Conservation (phyloP, 2,888 invertebrate genomes). For the Catocala sponsa region DNA sequence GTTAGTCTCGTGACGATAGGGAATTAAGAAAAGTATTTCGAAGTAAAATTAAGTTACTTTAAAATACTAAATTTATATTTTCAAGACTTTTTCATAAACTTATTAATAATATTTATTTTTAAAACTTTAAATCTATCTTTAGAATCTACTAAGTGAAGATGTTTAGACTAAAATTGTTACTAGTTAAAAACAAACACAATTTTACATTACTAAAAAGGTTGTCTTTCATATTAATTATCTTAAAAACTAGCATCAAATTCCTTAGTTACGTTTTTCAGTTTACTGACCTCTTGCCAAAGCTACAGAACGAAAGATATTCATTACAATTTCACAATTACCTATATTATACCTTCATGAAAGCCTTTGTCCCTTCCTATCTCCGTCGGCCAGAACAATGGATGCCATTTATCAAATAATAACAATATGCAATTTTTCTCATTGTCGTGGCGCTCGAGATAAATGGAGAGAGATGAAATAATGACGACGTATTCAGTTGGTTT, state of each 20-base stretch:
- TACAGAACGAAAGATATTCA: slow-evolving; percentile 21
- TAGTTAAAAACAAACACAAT: too few relatives aligned
- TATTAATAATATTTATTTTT: too few relatives aligned
- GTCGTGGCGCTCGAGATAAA: slow-evolving; percentile 26
- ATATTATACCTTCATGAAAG: slow-evolving; percentile 42
- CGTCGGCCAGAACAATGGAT: slow-evolving; percentile 33
- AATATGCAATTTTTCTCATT: slow-evolving; percentile 55
- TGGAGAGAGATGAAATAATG: slow-evolving; percentile 33
- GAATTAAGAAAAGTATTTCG: too few relatives aligned
- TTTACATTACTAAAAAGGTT: too few relatives aligned
- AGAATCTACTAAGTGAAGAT: too few relatives aligned
- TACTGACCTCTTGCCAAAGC: slow-evolving; percentile 5
- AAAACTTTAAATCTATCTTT: too few relatives aligned
- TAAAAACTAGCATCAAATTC: too few relatives aligned
- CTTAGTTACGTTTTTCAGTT: background rate
- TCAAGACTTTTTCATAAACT: too few relatives aligned
- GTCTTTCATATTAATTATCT: too few relatives aligned
- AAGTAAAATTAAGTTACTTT: too few relatives aligned
- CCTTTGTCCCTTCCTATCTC: slow-evolving; percentile 33
- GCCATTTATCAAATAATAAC: slow-evolving; percentile 53
- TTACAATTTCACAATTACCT: slow-evolving; percentile 36
- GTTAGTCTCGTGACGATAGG: background rate
- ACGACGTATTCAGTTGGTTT: slow-evolving; percentile 14
- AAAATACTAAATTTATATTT: too few relatives aligned
- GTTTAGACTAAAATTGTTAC: too few relatives aligned